Conservation (phyloP, 2,888 invertebrate species). For the Platycnemis pennipes region DNA sequence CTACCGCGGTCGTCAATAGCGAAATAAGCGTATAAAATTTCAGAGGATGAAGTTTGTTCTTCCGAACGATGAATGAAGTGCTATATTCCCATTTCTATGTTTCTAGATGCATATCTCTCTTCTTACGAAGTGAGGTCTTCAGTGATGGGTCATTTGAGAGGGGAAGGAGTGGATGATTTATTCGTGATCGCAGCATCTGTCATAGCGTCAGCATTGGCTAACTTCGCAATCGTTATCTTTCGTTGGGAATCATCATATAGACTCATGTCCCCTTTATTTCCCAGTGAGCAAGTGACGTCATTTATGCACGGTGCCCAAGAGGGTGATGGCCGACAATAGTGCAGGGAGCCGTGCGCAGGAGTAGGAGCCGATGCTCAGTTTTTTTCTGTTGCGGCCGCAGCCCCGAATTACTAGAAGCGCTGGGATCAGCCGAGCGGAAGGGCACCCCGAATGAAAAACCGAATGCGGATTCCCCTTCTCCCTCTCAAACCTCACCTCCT, state of each 20-base stretch:
- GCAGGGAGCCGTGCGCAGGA: background rate
- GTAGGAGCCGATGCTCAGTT: background rate
- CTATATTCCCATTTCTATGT: too few species aligned
- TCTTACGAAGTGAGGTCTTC: too few species aligned
- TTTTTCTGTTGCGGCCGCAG: background rate
- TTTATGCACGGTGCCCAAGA: background rate
- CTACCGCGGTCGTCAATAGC: too few species aligned
- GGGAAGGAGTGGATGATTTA: too few species aligned
- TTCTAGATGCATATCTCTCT: too few species aligned
- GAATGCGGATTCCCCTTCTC: background rate
- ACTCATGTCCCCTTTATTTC: background rate
- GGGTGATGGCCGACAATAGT: background rate
- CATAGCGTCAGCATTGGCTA: too few species aligned
- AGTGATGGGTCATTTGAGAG: too few species aligned
- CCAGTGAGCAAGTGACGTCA: background rate
- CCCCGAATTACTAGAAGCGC: background rate
- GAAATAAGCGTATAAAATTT: too few species aligned
- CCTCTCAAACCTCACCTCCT: background rate
- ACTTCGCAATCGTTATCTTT: too few species aligned
- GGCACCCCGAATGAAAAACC: background rate
- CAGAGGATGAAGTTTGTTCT: too few species aligned
- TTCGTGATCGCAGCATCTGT: too few species aligned
- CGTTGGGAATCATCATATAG: background rate
- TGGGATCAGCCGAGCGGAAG: constrained; percentile 21
- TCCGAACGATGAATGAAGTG: too few species aligned